These are phyloP conservation scores for Eucera pruinosa DNA, from an alignment of 2,888 invertebrate genomes.

Conservation along the genomic window DNA sequence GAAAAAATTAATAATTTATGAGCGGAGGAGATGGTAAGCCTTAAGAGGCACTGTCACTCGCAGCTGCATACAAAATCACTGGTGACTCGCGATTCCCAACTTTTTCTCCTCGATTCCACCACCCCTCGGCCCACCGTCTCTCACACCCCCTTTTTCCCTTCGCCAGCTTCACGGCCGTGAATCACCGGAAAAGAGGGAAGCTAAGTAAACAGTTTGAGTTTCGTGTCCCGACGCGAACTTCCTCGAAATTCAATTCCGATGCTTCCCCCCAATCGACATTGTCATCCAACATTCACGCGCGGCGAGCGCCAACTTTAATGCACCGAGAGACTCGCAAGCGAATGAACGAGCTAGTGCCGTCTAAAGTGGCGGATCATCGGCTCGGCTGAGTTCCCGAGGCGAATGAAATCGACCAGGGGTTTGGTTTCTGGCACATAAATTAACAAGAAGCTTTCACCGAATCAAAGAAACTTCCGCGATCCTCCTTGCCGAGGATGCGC, in stretches of 20 bases:
- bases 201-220: slow-evolving; percentile 37
- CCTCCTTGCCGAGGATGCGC: not conserved
- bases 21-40: not conserved
- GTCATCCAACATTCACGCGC: slow-evolving; percentile 25
- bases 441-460: slow-evolving; percentile 22
- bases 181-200: slow-evolving; percentile 27
- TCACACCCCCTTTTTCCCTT: not conserved
- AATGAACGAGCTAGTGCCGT: too few species aligned
- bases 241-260: slow-evolving; percentile 17
- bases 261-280: slow-evolving; percentile 21
- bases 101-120: slow-evolving; percentile 16
- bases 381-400: not conserved
- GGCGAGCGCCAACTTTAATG: not conserved
- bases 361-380: slow-evolving; percentile 6
- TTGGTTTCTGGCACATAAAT: slow-evolving; percentile 13
- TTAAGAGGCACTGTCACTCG: slow-evolving; percentile 25
- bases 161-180: slow-evolving; percentile 4
- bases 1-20: slow-evolving; percentile 38
- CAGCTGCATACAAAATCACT: slow-evolving; percentile 30
- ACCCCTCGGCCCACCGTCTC: not conserved
- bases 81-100: slow-evolving; percentile 18
- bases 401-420: not conserved
- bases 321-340: not conserved
- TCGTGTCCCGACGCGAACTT: slow-evolving; percentile 25
- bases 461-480: slow-evolving; percentile 29